Base-by-base conservation (phyloP, 2,888 invertebrate genomes). In the Drosophila helvetica region DNA sequence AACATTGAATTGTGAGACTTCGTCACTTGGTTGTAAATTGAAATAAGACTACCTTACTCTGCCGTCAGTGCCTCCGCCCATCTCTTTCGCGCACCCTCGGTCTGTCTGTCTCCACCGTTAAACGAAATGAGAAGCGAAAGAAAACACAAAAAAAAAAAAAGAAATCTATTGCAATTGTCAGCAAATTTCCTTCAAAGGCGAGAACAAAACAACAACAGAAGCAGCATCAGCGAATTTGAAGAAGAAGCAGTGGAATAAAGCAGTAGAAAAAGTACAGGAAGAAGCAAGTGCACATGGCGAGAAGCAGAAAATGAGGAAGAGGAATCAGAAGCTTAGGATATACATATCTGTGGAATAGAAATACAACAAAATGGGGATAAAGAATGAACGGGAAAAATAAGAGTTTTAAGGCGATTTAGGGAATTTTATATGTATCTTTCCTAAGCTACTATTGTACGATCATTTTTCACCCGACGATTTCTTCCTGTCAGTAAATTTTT, bases 1-100 rank as follows among this genome's bases (percentile, higher is more conserved):
- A 86, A 86, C 86, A 88, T 86, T 88, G 86, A 86, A 87, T 86
- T 87, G 87, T 88, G 88, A 88, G 86, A 88, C 86, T 88, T 86
- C 86, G 88, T 86, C 86, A 86, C 88, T 86, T 88, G 88, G 86
- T 84, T 88, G 86, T 88, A 84, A 86, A 86, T 86, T 86, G 88
- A 86, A 86, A 86, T 88, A 84, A 85, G 88, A 87, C 79, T 75
- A 80, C 78, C 77, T 77, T 77, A 78, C 74, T 66, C 68, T 46
- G 76, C 64, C 59, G 22, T 5, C 22, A 22, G 22, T 22, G 22
- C 22, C 22, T 22, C 22, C 6, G 22, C 22, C 22, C 22, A 22
- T 65, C 65, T 43, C 52, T 27, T 46, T 27, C 42, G 38, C 5
- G 47, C n/a, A 22, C 52, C 18, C 33, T 19, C 52, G 50, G 4